phyloP scores from a whole-genome alignment of 2,113 vertebrate species.

The Neoarius graeffei region DNA sequence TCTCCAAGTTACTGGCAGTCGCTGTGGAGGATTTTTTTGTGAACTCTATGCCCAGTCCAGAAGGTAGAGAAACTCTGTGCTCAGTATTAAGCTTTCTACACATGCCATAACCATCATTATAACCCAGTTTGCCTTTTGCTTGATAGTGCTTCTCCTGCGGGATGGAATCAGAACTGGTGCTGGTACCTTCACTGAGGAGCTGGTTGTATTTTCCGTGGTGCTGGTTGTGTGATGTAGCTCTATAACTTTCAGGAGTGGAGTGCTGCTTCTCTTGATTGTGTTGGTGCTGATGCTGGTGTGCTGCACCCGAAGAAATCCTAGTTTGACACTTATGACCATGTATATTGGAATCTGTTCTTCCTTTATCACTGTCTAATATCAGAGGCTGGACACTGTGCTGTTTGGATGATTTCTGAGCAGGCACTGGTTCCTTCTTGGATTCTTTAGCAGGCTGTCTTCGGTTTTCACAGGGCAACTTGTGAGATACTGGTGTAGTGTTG shows the following conservation, averaged over 20 bases:
- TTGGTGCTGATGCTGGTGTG: background rate
- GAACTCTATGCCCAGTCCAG: conserved; percentile 50
- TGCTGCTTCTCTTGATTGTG: conserved; percentile 9
- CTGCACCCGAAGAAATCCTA: background rate
- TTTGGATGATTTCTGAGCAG: background rate
- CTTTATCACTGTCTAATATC: conserved; percentile 2
- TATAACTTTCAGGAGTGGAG: conserved; percentile 49
- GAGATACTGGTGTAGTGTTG: background rate
- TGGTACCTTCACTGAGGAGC: conserved; percentile 63
- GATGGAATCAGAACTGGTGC: conserved; percentile 66
- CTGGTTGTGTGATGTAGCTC: conserved; percentile 51
- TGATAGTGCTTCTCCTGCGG: conserved; percentile 54
- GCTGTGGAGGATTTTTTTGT: conserved; percentile 64
- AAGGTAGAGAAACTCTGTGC: conserved; percentile 38
- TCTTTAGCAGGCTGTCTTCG: conserved; percentile 14
- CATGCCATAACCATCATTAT: conserved; percentile 3
- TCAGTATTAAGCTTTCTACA: conserved; percentile 35
- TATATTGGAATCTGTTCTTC: conserved; percentile 28
- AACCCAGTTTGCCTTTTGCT: conserved; percentile 45
- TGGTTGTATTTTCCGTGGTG: conserved; percentile 37
- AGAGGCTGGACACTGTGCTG: conserved; percentile 1
- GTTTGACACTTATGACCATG: background rate
- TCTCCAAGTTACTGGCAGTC: conserved; percentile 62
- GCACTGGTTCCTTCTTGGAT: conserved; percentile 41
- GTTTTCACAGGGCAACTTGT: conserved; percentile 25